These are phyloP conservation scores for Drosophila monieri DNA, from an alignment of 2,888 invertebrate species.

Conservation along the genomic window DNA sequence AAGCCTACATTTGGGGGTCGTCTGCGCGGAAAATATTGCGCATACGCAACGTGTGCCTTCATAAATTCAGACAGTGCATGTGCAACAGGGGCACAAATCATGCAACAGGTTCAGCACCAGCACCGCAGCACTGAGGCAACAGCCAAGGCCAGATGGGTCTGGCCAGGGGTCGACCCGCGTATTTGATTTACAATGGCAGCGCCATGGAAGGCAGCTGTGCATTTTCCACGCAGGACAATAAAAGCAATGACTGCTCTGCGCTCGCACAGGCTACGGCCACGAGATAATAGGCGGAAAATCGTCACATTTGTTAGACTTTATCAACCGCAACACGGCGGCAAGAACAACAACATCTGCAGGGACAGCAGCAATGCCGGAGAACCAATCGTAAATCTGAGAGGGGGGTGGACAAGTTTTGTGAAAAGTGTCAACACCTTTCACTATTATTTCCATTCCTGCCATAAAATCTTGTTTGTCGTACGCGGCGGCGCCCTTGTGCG, in stretches of 20 bases:
- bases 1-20: constrained; percentile 6
- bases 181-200: constrained; percentile 65
- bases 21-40: constrained; percentile 30
- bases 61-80: constrained; percentile 55
- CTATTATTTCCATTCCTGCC: constrained; percentile 32
- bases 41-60: constrained; percentile 43
- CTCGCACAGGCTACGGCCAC: constrained; percentile 27
- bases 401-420: constrained; percentile 42
- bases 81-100: constrained; percentile 62
- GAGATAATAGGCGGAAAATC: constrained; percentile 77
- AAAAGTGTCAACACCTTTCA: constrained; percentile 47
- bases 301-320: constrained; percentile 67
- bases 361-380: constrained; percentile 23
- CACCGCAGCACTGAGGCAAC: constrained; percentile 19
- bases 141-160: constrained; percentile 36
- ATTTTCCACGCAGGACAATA: constrained; percentile 68
- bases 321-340: constrained; percentile 44
- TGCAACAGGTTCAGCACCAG: constrained; percentile 67
- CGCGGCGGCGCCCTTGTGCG: constrained; percentile 28
- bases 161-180: not conserved
- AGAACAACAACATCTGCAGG: constrained; percentile 14
- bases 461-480: constrained; percentile 58
- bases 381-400: constrained; percentile 64
- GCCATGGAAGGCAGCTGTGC: constrained; percentile 60
- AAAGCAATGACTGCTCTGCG: constrained; percentile 40